Percentiles rank a stretch among this genome's conserved stretches.
phyloP scores from a whole-genome alignment of 2,797 vertebrate genomes.

The Acanthopagrus latus region DNA sequence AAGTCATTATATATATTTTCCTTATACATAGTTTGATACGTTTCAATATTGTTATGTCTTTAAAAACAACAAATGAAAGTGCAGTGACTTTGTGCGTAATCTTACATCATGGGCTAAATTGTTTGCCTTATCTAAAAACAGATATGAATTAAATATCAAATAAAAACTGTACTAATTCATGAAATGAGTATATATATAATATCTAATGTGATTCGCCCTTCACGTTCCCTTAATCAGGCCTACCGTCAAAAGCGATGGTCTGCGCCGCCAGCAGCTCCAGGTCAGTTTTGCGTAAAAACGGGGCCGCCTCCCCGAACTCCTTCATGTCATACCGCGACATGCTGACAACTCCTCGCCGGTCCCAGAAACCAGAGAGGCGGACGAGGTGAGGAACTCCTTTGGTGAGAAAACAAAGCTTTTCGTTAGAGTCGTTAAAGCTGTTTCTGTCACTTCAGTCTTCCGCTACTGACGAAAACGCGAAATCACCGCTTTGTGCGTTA shows the following conservation, averaged over 20 bases:
- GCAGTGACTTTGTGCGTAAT: background rate
- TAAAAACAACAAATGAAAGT: background rate
- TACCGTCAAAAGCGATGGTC: constrained; percentile 90
- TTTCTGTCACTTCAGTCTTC: constrained; percentile 33
- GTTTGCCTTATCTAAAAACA: background rate
- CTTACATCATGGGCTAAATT: background rate
- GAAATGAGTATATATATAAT: background rate
- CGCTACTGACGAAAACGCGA: constrained; percentile 10
- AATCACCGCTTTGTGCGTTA: constrained; percentile 25
- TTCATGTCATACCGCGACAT: constrained; percentile 87
- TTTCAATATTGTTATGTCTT: background rate
- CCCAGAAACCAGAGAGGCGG: constrained; percentile 15
- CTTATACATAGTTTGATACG: background rate
- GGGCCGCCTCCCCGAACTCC: constrained; percentile 91
- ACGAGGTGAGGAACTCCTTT: constrained; percentile 51
- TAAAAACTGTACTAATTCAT: background rate
- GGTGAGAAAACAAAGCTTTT: constrained; percentile 57
- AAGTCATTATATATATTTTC: background rate
- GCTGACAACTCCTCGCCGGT: constrained; percentile 65
- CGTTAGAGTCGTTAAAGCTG: constrained; percentile 48
- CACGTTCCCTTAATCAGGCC: constrained; percentile 23
- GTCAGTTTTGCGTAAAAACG: constrained; percentile 92
- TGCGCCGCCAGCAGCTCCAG: constrained; percentile 88
- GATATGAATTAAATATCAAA: background rate
- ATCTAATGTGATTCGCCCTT: background rate